Conservation (phyloP, 2,888 invertebrate genomes). For the Thumatha senex region DNA sequence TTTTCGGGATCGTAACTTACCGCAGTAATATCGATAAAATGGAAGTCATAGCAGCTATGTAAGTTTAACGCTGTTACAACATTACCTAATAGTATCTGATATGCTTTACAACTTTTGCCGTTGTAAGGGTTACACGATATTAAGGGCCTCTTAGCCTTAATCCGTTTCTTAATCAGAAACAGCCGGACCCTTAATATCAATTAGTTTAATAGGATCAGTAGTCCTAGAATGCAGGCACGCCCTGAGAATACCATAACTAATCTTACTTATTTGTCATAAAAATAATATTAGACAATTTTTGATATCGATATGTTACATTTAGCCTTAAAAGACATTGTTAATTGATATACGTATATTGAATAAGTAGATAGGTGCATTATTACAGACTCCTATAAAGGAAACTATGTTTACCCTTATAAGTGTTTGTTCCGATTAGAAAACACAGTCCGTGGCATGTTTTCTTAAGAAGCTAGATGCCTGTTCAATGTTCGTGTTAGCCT, state of each 20-base stretch:
- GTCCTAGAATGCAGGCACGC: neutral
- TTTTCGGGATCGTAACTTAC: too few species aligned
- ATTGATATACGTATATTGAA: constrained; percentile 56
- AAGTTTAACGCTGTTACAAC: too few species aligned
- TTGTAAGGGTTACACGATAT: too few species aligned
- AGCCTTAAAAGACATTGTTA: constrained; percentile 47
- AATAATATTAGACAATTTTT: neutral
- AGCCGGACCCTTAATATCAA: neutral
- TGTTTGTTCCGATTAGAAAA: constrained; percentile 58
- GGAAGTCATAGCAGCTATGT: too few species aligned
- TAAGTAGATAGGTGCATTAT: constrained; percentile 41
- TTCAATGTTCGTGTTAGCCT: constrained; percentile 32
- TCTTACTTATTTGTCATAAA: neutral
- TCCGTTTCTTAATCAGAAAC: neutral
- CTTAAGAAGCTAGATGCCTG: constrained; percentile 40
- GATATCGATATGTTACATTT: neutral
- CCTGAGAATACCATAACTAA: neutral
- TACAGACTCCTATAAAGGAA: constrained; percentile 34
- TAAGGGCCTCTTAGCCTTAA: too few species aligned
- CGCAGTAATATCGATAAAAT: too few species aligned
- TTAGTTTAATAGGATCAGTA: neutral
- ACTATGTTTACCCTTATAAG: constrained; percentile 47
- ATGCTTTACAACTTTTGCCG: too few species aligned
- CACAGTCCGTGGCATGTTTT: constrained; percentile 41
- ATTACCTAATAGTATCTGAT: too few species aligned